Percentiles rank a stretch among this genome's conserved stretches.
Conservation (phyloP, 2,888 invertebrate species). For the Oegoconia quadripuncta region DNA sequence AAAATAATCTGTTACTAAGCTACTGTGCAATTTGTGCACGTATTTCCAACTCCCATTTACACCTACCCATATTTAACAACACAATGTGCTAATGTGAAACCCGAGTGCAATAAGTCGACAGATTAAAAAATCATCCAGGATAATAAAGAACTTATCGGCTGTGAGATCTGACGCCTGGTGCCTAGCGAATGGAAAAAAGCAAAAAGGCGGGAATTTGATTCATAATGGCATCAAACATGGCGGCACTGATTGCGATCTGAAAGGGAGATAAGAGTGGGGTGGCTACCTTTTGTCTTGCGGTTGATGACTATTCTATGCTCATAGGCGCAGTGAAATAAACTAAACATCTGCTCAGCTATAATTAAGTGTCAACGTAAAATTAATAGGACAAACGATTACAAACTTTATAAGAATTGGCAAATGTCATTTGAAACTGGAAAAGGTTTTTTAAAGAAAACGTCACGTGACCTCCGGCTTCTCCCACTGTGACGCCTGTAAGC, state of each 20-base stretch:
- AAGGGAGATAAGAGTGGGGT: constrained; percentile 65
- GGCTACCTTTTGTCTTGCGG: constrained; percentile 61
- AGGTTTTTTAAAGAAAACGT: too few relatives aligned
- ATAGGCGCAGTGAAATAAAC: constrained; percentile 23
- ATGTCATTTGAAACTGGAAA: too few relatives aligned
- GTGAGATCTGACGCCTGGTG: constrained; percentile 70
- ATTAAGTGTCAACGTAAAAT: constrained; percentile 15
- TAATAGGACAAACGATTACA: too few relatives aligned
- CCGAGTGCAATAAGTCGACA: constrained; percentile 51
- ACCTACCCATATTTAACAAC: constrained; percentile 25
- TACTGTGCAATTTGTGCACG: background rate
- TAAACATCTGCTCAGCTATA: constrained; percentile 33
- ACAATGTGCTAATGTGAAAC: constrained; percentile 60
- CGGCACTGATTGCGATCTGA: constrained; percentile 72
- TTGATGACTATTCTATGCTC: constrained; percentile 50
- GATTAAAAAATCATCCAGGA: constrained; percentile 76
- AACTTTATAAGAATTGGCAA: too few relatives aligned
- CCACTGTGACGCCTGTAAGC: too few relatives aligned
- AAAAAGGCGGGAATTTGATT: constrained; percentile 74
- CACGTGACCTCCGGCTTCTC: too few relatives aligned
- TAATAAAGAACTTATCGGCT: constrained; percentile 74
- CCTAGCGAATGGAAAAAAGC: constrained; percentile 60
- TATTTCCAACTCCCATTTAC: constrained; percentile 8
- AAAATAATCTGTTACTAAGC: too few relatives aligned
- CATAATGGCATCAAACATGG: constrained; percentile 73